A percentile compares a stretch with the other conserved stretches of the same genome.
These are phyloP conservation scores for Lutraria lutraria DNA, from an alignment of 2,888 invertebrate genomes.

Conservation along the genomic window DNA sequence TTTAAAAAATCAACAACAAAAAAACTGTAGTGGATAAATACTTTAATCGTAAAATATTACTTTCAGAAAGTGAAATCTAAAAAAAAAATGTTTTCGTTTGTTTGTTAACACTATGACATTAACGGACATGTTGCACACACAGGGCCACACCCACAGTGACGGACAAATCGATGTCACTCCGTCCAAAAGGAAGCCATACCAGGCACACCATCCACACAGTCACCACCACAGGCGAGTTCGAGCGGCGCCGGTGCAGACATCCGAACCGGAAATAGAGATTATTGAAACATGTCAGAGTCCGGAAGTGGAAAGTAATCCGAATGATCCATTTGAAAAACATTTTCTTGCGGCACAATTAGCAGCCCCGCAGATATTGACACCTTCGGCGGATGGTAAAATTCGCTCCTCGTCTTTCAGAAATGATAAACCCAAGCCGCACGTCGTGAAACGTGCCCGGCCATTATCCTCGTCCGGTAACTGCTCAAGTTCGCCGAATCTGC, in stretches of 20 bases:
- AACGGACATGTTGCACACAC: conserved; percentile 56
- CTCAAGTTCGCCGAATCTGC: conserved; percentile 67
- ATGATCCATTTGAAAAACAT: conserved; percentile 69
- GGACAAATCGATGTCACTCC: conserved; percentile 3
- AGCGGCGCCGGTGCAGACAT: conserved; percentile 37
- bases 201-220: conserved; percentile 66
- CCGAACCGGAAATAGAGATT: conserved; percentile 56
- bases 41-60: neutral
- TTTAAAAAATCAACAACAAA: too few species aligned
- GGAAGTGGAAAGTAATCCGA: conserved; percentile 56
- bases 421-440: conserved; percentile 64
- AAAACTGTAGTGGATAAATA: too few species aligned
- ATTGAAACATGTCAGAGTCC: conserved; percentile 34
- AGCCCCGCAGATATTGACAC: conserved; percentile 24
- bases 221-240: conserved; percentile 63
- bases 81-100: neutral
- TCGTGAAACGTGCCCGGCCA: conserved; percentile 46
- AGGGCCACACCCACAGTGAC: conserved; percentile 43
- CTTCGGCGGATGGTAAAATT: conserved; percentile 34
- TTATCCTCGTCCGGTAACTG: conserved; percentile 53
- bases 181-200: conserved; percentile 54
- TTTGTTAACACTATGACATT: conserved; percentile 51
- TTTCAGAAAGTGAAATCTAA: neutral
- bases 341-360: conserved; percentile 57
- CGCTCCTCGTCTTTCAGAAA: conserved; percentile 68